phyloP scores from a whole-genome alignment of 2,888 invertebrate species.

The Arctia plantaginis region DNA sequence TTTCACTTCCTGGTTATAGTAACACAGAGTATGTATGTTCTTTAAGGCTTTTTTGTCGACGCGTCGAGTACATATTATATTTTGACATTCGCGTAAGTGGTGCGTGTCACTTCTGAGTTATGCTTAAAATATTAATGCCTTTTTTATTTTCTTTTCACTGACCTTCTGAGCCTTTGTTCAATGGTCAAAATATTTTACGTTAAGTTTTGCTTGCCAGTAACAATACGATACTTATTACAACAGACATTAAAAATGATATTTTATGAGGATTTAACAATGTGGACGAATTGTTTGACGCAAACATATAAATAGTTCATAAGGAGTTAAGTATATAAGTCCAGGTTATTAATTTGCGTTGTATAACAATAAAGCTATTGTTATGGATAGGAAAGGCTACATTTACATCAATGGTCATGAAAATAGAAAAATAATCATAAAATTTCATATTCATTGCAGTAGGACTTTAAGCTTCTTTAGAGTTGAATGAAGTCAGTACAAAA shows the following conservation, averaged over 20 bases:
- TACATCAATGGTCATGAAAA: background rate
- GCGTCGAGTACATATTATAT: background rate
- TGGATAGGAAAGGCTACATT: background rate
- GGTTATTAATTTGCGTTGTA: background rate
- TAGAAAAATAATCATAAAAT: too few relatives aligned
- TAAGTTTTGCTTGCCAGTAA: background rate
- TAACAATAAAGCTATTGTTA: background rate
- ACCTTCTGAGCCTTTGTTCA: background rate
- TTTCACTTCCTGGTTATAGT: background rate
- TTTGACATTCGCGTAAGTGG: background rate
- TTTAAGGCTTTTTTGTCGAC: background rate
- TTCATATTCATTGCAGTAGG: too few relatives aligned
- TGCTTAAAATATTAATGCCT: background rate
- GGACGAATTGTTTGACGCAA: background rate
- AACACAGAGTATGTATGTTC: background rate
- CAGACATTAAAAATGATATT: background rate
- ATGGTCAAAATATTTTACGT: background rate
- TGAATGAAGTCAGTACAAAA: too few relatives aligned
- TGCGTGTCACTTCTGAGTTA: background rate
- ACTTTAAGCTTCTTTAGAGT: too few relatives aligned
- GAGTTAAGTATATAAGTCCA: background rate
- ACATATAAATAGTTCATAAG: background rate
- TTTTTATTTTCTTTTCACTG: background rate
- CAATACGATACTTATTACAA: background rate
- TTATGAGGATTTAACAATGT: background rate